Base-by-base conservation (phyloP, 2,797 vertebrate species). In the Cyclopterus lumpus region DNA sequence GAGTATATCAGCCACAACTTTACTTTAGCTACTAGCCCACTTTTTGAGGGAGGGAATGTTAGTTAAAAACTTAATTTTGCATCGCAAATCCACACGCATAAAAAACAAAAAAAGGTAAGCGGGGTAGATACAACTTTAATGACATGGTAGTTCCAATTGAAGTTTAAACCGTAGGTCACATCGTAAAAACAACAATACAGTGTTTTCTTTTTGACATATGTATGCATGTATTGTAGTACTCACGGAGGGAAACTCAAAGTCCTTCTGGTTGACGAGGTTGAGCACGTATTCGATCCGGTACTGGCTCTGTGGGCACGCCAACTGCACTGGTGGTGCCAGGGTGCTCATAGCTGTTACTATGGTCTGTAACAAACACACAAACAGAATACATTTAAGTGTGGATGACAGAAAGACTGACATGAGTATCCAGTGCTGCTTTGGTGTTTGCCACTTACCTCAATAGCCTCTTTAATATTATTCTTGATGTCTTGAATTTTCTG, bases 401-500 rank as follows among this genome's bases (percentile, higher is more conserved):
- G 11, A 14, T 8, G 24, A 59, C 1, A 44, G 9, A 71, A 42
- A 57, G 5, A 49, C 6, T 3, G 57, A 60, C 4, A 65, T 1
- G 0, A 66, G 53, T 49, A 40, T 51, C 2, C 20, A 58, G 24
- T 38, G 36, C 22, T 12, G n/a, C 49, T 44, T 48, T 0, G 9
- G 36, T 55, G 48, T 60, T 73, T 62, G 1, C 73, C 67, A 83
- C 93, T 89, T 92, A 98, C 98, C 96, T 99, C 98, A 86, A 99
- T 99, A 79, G 98, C 98, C 93, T 99, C 98, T 94, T 99, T 99
- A 90, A 99, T 98, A 91, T 99, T 99, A 95, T 98, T 99, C 93
- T 98, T 99, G 93, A 99, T 99, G 94, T 98, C 97, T 81, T 98
- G 97, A 88, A 98, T 97, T 94, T 99, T 98, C 92, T 96, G 97